Evolutionary conservation across 2,797 vertebrate species (phyloP).

Genomic region (Podarcis lilfordi): DNA sequence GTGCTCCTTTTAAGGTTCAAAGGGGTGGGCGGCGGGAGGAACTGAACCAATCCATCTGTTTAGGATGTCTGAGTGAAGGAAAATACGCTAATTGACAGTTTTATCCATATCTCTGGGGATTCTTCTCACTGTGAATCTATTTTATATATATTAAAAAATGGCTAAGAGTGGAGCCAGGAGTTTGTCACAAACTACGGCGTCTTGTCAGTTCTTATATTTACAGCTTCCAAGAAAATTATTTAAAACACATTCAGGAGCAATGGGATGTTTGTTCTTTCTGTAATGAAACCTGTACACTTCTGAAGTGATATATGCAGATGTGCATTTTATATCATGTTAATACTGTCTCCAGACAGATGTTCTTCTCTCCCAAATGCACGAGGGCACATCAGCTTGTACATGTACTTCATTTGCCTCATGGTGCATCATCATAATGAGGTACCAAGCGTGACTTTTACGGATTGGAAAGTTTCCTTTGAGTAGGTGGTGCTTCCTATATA

Average conservation of each 20-base stretch:
- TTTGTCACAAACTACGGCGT: slow-evolving; percentile 11
- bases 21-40: background rate
- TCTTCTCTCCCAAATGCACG: background rate
- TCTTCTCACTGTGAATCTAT: background rate
- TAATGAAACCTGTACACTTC: slow-evolving; percentile 16
- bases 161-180: background rate
- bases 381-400: background rate
- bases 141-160: background rate
- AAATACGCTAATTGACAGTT: background rate
- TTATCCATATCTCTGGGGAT: background rate
- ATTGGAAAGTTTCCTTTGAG: background rate
- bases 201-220: slow-evolving; percentile 4
- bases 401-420: background rate
- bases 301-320: background rate
- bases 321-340: background rate
- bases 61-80: background rate
- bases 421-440: background rate
- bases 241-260: slow-evolving; percentile 24
- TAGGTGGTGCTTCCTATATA: slow-evolving; percentile 30
- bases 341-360: background rate
- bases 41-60: background rate
- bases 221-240: slow-evolving; percentile 48
- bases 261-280: slow-evolving; percentile 40
- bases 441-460: slow-evolving; percentile 37
- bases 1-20: background rate